A percentile compares a stretch with the other conserved stretches of the same genome.
phyloP scores from a whole-genome alignment of 2,797 vertebrate genomes.

The Taenioides sp. region DNA sequence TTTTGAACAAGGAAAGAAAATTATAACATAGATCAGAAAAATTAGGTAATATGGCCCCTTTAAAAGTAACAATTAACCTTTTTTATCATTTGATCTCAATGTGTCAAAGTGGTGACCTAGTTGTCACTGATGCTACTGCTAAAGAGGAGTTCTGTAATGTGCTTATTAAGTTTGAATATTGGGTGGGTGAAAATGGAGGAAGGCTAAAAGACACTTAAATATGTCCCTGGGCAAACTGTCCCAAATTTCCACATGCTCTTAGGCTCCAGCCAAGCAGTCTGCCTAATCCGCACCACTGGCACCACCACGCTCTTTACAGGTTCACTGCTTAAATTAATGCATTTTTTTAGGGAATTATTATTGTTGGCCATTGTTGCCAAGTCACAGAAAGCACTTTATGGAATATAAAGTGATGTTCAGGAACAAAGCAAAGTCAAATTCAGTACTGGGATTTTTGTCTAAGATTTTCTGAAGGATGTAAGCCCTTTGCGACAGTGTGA shows the following conservation, averaged over 20 bases:
- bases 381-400: neutral
- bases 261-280: slow-evolving; percentile 12
- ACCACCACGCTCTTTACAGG: slow-evolving; percentile 25
- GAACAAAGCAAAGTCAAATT: slow-evolving; percentile 9
- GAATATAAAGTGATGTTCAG: slow-evolving; percentile 1
- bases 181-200: neutral
- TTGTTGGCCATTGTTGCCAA: neutral
- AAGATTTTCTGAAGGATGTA: neutral
- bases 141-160: slow-evolving; percentile 37
- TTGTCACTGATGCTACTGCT: slow-evolving; percentile 41
- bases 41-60: no score
- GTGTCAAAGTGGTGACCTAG: slow-evolving; percentile 69
- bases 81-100: slow-evolving; percentile 61
- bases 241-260: slow-evolving; percentile 30
- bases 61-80: slow-evolving; percentile 37
- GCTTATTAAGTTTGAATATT: neutral
- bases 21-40: no score
- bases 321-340: slow-evolving; percentile 21
- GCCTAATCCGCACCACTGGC: slow-evolving; percentile 22
- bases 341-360: slow-evolving; percentile 2
- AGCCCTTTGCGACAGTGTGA: neutral
- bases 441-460: neutral
- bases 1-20: no score
- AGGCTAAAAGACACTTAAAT: slow-evolving; percentile 24
- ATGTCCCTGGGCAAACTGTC: slow-evolving; percentile 13